phyloP scores from a whole-genome alignment of 2,797 vertebrate genomes.

The Apogon hyalosoma region DNA sequence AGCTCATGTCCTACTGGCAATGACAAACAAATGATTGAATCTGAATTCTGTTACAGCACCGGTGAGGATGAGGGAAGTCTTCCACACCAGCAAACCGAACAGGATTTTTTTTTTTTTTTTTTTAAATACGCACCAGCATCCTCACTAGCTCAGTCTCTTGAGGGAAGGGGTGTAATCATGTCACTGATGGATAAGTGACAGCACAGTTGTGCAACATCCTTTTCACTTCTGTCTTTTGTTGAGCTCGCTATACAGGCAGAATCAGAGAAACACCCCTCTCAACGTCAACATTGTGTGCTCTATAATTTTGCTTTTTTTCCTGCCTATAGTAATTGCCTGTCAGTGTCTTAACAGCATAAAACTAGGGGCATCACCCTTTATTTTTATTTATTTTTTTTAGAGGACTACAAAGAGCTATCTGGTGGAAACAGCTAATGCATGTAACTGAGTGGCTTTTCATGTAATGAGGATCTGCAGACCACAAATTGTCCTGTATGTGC shows the following conservation, averaged over 20 bases:
- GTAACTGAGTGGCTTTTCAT: constrained; percentile 14
- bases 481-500: background rate
- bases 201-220: constrained; percentile 61
- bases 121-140: constrained; percentile 34
- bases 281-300: constrained; percentile 49
- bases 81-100: constrained; percentile 44
- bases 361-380: constrained; percentile 46
- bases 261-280: constrained; percentile 35
- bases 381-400: constrained; percentile 27
- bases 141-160: constrained; percentile 53
- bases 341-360: constrained; percentile 56
- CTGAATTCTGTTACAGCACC: constrained; percentile 54
- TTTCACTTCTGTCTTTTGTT: constrained; percentile 48
- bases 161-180: constrained; percentile 67
- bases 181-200: constrained; percentile 76
- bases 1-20: constrained; percentile 26
- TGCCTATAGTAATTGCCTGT: constrained; percentile 64
- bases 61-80: constrained; percentile 34
- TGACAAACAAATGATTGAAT: constrained; percentile 54
- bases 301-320: constrained; percentile 66
- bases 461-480: constrained; percentile 20
- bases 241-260: constrained; percentile 23
- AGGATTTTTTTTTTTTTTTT: constrained; percentile 25
- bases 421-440: constrained; percentile 1
- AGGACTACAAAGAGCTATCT: constrained; percentile 11